Evolutionary conservation across 2,113 vertebrate genomes (phyloP).

Genomic region (Prionailurus bengalensis): DNA sequence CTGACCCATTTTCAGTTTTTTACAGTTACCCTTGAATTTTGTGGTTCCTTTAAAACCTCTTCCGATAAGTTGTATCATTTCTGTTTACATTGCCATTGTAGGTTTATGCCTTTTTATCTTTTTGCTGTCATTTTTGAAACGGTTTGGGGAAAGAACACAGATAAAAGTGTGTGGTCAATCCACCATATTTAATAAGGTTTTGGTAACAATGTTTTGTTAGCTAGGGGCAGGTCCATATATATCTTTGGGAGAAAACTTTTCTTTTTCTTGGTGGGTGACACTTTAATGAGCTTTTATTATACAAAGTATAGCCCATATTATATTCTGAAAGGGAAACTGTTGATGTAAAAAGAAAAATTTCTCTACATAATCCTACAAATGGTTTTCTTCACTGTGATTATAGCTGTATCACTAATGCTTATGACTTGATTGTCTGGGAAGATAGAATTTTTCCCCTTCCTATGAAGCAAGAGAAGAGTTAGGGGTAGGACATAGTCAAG

Average conservation of each 20-base stretch:
- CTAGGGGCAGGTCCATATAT: background rate
- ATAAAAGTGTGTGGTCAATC: background rate
- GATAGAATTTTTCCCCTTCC: background rate
- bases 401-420: background rate
- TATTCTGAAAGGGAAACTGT: slow-evolving; percentile 10
- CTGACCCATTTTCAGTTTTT: background rate
- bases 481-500: background rate
- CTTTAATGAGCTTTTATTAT: background rate
- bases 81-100: background rate
- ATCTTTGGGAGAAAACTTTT: background rate
- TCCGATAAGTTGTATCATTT: background rate
- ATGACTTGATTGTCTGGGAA: background rate
- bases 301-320: background rate
- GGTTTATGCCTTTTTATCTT: background rate
- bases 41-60: background rate
- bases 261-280: background rate
- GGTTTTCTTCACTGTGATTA: background rate
- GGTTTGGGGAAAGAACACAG: background rate
- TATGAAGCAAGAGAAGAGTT: background rate
- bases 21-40: background rate
- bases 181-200: background rate
- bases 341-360: background rate
- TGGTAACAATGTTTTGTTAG: background rate
- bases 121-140: background rate
- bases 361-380: background rate